A percentile compares a stretch with the other conserved stretches of the same genome.
These are phyloP conservation scores for Dendropsophus ebraccatus DNA, from an alignment of 2,113 vertebrate genomes.

Conservation along the genomic window DNA sequence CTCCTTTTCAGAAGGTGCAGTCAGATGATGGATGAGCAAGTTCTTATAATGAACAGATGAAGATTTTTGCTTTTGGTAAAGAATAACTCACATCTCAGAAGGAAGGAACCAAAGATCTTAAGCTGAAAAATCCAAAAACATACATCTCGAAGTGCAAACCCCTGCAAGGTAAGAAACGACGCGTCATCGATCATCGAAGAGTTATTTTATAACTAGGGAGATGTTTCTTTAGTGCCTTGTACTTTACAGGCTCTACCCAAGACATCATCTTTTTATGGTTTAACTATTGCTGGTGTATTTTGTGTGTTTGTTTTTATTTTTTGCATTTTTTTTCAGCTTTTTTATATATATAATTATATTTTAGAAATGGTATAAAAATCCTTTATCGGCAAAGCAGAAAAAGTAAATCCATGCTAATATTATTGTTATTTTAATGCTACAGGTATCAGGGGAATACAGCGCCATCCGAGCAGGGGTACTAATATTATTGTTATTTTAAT, in stretches of 20 bases:
- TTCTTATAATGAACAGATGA: constrained; percentile 49
- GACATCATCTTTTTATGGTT: not conserved
- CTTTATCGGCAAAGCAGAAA: not conserved
- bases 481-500: not conserved
- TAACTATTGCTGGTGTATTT: not conserved
- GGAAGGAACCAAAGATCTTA: not conserved
- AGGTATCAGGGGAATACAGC: not conserved
- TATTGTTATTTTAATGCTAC: not conserved
- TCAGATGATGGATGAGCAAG: constrained; percentile 58
- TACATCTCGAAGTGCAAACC: not conserved
- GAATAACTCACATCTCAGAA: constrained; percentile 1
- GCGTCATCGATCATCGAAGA: not conserved
- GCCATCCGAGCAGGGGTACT: not conserved
- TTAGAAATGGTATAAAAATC: not conserved
- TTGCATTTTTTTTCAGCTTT: not conserved
- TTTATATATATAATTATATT: not conserved
- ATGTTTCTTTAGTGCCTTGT: not conserved
- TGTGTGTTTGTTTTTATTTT: not conserved
- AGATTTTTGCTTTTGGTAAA: constrained; percentile 31
- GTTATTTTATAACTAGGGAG: not conserved
- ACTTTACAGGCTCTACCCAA: not conserved
- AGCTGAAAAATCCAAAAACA: not conserved
- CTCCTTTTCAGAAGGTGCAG: constrained; percentile 37
- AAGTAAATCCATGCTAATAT: not conserved
- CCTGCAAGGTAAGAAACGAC: constrained; percentile 20